Percentiles rank a stretch among this genome's conserved stretches.
These are phyloP conservation scores for Ophonus ardosiacus DNA, from an alignment of 2,888 invertebrate genomes.

Conservation along the genomic window DNA sequence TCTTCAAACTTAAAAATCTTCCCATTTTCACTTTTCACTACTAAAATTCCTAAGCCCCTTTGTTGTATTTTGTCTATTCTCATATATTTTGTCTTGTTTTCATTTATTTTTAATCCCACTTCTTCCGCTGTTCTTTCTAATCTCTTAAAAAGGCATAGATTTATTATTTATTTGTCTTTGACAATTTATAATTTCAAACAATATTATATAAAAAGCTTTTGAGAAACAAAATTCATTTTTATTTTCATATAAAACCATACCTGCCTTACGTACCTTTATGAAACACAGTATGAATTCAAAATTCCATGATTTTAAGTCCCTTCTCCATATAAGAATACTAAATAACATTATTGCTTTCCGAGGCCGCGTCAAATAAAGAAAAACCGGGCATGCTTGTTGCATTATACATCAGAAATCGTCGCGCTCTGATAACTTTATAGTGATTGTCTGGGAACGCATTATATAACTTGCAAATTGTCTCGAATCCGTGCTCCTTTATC, in stretches of 20 bases:
- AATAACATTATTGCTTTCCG: conserved; percentile 34
- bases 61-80: too few relatives aligned
- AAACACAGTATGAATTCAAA: neutral
- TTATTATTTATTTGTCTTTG: neutral
- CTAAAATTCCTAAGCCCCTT: too few relatives aligned
- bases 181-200: neutral
- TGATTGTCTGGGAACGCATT: conserved; percentile 63
- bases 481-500: conserved; percentile 61
- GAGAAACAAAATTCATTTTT: too few relatives aligned
- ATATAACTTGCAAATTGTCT: conserved; percentile 64
- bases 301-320: conserved; percentile 50
- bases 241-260: neutral
- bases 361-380: conserved; percentile 7
- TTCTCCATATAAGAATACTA: conserved; percentile 38
- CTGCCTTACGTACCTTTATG: neutral
- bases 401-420: conserved; percentile 61
- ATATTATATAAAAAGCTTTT: neutral
- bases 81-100: too few relatives aligned
- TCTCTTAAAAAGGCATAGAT: too few relatives aligned
- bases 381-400: conserved; percentile 40
- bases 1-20: too few relatives aligned
- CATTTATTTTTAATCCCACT: too few relatives aligned
- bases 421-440: conserved; percentile 62
- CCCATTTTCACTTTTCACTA: too few relatives aligned
- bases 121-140: too few relatives aligned